Evolutionary conservation across 2,113 vertebrate genomes (phyloP).

Genomic region (Spheniscus mendiculus): DNA sequence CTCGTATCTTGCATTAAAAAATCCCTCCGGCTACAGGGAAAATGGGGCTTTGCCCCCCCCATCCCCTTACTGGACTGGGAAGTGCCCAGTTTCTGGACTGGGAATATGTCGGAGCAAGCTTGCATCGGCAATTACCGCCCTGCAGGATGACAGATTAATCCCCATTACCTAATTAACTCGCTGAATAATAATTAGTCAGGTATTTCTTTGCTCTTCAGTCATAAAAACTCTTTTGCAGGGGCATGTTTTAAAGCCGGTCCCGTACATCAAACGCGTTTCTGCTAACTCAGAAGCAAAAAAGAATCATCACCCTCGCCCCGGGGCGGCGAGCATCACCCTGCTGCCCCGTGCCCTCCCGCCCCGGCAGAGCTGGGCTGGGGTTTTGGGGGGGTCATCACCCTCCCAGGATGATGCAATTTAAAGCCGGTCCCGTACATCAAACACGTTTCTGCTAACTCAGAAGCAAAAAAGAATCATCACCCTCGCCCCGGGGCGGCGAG

Average conservation of each 20-base stretch:
- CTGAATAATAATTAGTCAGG: conserved; percentile 47
- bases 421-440: background rate
- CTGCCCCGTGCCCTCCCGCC: background rate
- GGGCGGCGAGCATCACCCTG: background rate
- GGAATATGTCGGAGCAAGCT: conserved; percentile 23
- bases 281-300: background rate
- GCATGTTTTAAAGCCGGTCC: background rate
- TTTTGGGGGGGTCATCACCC: too few species aligned
- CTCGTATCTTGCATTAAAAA: background rate
- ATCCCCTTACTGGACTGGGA: background rate
- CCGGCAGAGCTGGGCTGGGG: rapidly evolving
- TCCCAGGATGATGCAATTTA: background rate
- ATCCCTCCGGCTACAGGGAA: background rate
- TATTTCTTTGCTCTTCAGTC: conserved; percentile 13
- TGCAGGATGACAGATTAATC: background rate
- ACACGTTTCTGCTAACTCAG: background rate
- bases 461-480: background rate
- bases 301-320: background rate
- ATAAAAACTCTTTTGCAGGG: background rate
- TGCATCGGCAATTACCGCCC: background rate
- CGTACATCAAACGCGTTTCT: background rate
- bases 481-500: rapidly evolving
- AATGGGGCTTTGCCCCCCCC: background rate
- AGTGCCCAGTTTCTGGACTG: background rate
- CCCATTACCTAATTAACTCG: conserved; percentile 30